Evolutionary conservation across 1,140 invertebrate species (phyloP), one percentile per base, ranked within the genome.

Genomic region (Lithobius niger): DNA sequence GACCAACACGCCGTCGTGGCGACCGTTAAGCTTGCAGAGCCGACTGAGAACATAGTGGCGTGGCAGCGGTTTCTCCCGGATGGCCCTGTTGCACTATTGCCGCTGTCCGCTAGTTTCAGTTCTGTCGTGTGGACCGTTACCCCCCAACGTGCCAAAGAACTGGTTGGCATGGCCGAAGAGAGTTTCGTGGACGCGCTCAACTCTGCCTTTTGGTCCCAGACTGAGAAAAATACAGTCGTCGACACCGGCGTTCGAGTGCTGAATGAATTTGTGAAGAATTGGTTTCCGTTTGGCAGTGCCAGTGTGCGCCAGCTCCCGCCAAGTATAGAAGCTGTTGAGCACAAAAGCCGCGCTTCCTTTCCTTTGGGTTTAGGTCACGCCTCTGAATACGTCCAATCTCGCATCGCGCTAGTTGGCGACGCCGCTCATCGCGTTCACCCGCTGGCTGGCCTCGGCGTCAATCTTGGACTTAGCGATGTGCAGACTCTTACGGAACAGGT

Each of bases 391-490:
- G 80, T 90, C 0, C 74, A 73, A 27, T 71, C 76, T 19, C 77
- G 86, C 51, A 79, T 83, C 10, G 91, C 81, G 43, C 71, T 96
- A 2, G 78, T 97, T 57, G 92, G 92, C 16, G 96, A 99, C 78
- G 89, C 95, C 28, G 94, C 94, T 6, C 96, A 99, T 71, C 77
- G 90, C 66, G 77, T 99, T 31, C 95, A 99, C 76, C 96, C 96
- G 0, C 68, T 98, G 49, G 96, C 95, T 44, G 96, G 96, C 0
- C 93, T 97, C 71, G 95, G 95, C 13, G 89, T 97, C 0, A 99
- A 99, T 75, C 74, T 99, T 43, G 96, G 96, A 2, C 95, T 98
- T 70, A 88, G 88, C 22, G 97, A 99, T 74, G 82, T 97, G 0
- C 66, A 73, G 15, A 76, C 77, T 60, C 74, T 99, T 0, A 77